phyloP scores from a whole-genome alignment of 2,797 vertebrate genomes.

The Perodicticus potto region DNA sequence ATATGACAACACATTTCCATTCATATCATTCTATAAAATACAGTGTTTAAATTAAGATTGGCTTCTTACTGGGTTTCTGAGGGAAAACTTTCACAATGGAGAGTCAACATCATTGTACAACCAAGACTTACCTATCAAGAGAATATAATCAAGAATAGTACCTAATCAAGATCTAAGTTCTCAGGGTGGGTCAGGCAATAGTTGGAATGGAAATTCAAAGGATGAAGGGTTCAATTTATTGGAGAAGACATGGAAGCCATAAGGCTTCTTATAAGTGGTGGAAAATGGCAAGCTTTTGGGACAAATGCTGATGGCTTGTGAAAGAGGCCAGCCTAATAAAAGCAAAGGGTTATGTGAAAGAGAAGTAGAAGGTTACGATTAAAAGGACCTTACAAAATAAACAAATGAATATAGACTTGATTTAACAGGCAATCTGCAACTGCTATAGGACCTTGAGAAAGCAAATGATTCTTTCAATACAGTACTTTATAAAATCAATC shows the following conservation, averaged over 20 bases:
- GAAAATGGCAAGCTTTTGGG: slow-evolving; percentile 6
- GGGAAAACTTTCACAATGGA: slow-evolving; percentile 35
- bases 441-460: slow-evolving; percentile 58
- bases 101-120: slow-evolving; percentile 23
- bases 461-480: slow-evolving; percentile 34
- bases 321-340: slow-evolving; percentile 57
- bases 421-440: slow-evolving; percentile 54
- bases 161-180: slow-evolving; percentile 5
- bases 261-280: not conserved
- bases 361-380: slow-evolving; percentile 56
- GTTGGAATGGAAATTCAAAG: not conserved
- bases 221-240: not conserved
- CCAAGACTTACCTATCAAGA: not conserved
- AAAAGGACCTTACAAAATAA: slow-evolving; percentile 57
- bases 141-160: not conserved
- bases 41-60: slow-evolving; percentile 33
- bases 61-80: slow-evolving; percentile 38
- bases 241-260: not conserved
- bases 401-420: slow-evolving; percentile 53
- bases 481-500: slow-evolving; percentile 70
- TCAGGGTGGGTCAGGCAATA: not conserved
- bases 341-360: slow-evolving; percentile 27
- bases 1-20: slow-evolving; percentile 24
- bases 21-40: slow-evolving; percentile 26
- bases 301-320: slow-evolving; percentile 41